Base-by-base conservation (phyloP, 1,140 invertebrate genomes). In the Drosophila melanica region DNA sequence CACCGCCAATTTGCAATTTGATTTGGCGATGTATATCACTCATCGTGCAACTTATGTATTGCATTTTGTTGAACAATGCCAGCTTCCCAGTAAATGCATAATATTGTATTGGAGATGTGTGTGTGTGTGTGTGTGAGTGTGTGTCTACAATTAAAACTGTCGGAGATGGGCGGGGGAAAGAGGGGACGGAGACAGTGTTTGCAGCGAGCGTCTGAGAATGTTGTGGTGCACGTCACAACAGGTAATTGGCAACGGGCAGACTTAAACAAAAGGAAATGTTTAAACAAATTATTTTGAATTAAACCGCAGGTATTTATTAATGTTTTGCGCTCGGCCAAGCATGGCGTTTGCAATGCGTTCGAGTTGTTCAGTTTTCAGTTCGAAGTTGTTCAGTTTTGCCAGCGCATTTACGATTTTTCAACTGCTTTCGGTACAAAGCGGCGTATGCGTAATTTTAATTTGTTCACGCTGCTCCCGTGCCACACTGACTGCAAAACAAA, bases 281-380 rank as follows among this genome's bases (percentile, higher is more conserved):
- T 87, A 87, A 87, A 89, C 84, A 87, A 87, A 87, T 87, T 87
- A 87, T 87, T 87, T 87, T 77, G 77, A 82, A 87, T 87, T 87
- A 87, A 87, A 89, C 84, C 80, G 84, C 84, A 89, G 79, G 84
- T 87, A 87, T 87, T 87, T 87, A 87, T 87, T 87, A 87, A 87
- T 87, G 84, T 87, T 87, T 87, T 87, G 84, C 76, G 84, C 84
- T 87, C 76, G 79, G 80, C 84, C 66, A 69, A 87, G 84, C 84
- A 77, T 84, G 60, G 71, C 64, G 59, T 44, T 68, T 65, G 71
- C 65, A 74, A 69, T 55, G 65, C 58, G 66, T 74, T 72, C 60
- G 37, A 45, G 45, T 63, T 41, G 70, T 42, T 76, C 48, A 54
- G 45, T 50, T 57, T 67, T 64, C 59, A 65, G 23, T 71, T 69